phyloP scores from a whole-genome alignment of 2,113 vertebrate genomes.

The Elachura formosa region DNA sequence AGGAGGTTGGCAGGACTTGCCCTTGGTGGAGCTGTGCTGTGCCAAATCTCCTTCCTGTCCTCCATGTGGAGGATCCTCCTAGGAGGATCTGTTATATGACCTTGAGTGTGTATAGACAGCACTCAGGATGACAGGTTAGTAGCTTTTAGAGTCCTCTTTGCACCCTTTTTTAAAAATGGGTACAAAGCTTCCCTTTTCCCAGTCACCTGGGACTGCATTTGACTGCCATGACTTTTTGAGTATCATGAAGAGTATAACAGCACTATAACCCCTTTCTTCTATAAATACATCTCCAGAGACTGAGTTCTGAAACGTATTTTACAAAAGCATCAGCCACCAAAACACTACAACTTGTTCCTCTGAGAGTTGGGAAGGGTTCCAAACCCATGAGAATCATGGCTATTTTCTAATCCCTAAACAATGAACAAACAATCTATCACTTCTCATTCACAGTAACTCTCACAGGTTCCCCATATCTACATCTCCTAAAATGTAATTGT shows the following conservation, averaged over 20 bases:
- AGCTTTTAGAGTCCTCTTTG: not conserved
- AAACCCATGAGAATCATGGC: not conserved
- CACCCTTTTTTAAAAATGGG: not conserved
- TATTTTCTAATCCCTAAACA: not conserved
- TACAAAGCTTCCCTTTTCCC: not conserved
- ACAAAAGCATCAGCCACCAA: not conserved
- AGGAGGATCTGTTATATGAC: not conserved
- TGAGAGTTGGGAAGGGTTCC: not conserved
- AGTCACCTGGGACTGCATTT: not conserved
- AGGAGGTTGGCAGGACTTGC: not conserved
- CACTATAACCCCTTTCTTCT: not conserved
- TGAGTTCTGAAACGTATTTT: not conserved
- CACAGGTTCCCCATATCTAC: not conserved
- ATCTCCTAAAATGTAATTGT: not conserved
- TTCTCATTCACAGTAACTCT: not conserved
- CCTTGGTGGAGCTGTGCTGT: not conserved
- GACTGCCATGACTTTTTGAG: not conserved
- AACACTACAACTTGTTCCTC: not conserved
- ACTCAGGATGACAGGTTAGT: not conserved
- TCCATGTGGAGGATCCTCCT: accelerated
- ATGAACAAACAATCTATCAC: not conserved
- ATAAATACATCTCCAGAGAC: not conserved
- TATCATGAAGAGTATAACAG: not conserved
- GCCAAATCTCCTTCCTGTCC: not conserved
- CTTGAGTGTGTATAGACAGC: not conserved